These are phyloP conservation scores for Sus scrofa DNA, from an alignment of 2,113 vertebrate species.

Conservation along the genomic window DNA sequence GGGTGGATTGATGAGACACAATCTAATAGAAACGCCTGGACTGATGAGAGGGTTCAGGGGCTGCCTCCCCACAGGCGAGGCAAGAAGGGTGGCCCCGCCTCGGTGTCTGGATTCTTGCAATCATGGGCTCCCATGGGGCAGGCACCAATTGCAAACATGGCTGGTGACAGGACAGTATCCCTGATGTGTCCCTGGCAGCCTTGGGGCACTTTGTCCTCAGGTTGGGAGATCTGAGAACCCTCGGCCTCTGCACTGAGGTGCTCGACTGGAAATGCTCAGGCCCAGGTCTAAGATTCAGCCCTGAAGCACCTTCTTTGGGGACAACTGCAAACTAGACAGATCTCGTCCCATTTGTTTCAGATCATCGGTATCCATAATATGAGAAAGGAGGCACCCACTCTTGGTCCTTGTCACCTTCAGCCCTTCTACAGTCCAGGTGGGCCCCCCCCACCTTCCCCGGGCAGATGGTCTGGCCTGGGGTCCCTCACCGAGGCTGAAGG, in stretches of 20 bases:
- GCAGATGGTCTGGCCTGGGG: not conserved
- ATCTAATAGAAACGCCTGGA: rapidly evolving
- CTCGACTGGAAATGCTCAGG: not conserved
- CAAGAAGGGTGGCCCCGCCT: rapidly evolving
- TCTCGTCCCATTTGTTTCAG: rapidly evolving
- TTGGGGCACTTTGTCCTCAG: not conserved
- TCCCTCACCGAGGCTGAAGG: not conserved
- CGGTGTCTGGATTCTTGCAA: not conserved
- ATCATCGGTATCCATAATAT: not conserved
- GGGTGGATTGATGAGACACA: too few species aligned
- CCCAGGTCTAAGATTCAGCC: not conserved
- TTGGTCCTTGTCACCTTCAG: not conserved
- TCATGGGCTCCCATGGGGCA: not conserved
- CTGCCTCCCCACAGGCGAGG: not conserved
- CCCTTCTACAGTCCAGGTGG: rapidly evolving
- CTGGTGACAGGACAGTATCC: rapidly evolving
- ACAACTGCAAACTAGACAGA: not conserved
- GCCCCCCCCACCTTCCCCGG: rapidly evolving
- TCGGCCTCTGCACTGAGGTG: rapidly evolving
- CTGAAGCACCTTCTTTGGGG: not conserved
- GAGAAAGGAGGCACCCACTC: not conserved
- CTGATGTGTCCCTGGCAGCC: rapidly evolving
- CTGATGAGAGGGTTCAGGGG: rapidly evolving
- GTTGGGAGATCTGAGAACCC: not conserved
- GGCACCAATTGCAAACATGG: not conserved